Evolutionary conservation across 1,140 invertebrate genomes (phyloP).

Genomic region (Drosophila busckii): DNA sequence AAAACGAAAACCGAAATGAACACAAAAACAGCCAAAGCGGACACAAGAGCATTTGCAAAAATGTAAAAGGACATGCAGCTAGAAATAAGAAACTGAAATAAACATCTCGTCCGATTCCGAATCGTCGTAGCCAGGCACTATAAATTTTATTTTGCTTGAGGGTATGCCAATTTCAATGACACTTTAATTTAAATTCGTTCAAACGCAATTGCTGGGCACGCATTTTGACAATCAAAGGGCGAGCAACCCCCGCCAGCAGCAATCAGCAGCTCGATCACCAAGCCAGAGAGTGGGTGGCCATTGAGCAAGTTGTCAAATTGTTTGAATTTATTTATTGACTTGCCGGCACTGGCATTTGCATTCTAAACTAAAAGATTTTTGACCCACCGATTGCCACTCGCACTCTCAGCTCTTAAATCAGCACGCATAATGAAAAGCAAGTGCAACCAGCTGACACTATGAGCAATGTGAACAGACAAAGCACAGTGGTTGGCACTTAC

Average conservation of each 20-base stretch:
- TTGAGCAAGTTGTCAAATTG: slow-evolving; percentile 76
- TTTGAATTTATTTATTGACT: slow-evolving; percentile 77
- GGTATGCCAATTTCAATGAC: slow-evolving; percentile 72
- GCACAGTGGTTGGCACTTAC: slow-evolving; percentile 50
- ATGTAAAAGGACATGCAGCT: slow-evolving; percentile 30
- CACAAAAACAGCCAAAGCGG: slow-evolving; percentile 1
- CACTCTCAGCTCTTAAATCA: slow-evolving; percentile 37
- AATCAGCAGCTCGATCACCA: background rate
- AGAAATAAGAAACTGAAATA: slow-evolving; percentile 25
- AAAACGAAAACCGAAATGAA: slow-evolving; percentile 25
- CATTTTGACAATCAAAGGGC: slow-evolving; percentile 56
- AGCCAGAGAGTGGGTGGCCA: slow-evolving; percentile 45
- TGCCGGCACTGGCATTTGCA: slow-evolving; percentile 60
- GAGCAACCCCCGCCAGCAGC: background rate
- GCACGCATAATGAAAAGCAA: slow-evolving; percentile 53
- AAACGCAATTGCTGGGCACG: slow-evolving; percentile 71
- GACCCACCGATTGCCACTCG: slow-evolving; percentile 42
- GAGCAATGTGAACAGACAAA: background rate
- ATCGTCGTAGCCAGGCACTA: too few relatives aligned
- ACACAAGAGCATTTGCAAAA: slow-evolving; percentile 16
- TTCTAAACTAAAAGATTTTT: slow-evolving; percentile 64
- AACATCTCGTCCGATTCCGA: slow-evolving; percentile 38
- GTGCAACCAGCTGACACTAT: slow-evolving; percentile 27
- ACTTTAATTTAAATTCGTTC: slow-evolving; percentile 77
- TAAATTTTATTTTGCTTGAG: slow-evolving; percentile 74